Evolutionary conservation across 2,888 invertebrate species (phyloP).

Genomic region (Hoplodrina blanda): DNA sequence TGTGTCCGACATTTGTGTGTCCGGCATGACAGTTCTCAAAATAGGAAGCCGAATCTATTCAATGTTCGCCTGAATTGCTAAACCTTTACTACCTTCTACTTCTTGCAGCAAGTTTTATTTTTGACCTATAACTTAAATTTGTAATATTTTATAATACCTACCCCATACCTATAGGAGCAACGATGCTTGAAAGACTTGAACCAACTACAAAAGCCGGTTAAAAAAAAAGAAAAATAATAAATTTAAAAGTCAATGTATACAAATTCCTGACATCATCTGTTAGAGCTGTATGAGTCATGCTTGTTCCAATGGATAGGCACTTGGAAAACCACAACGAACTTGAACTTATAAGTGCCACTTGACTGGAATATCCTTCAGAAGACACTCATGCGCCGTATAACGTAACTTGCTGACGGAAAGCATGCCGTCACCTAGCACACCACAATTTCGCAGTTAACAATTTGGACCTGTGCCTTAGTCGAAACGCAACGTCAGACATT

Average conservation of each 20-base stretch:
- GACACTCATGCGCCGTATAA: neutral
- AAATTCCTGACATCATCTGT: conserved; percentile 8
- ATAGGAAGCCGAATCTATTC: conserved; percentile 19
- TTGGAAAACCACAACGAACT: conserved; percentile 27
- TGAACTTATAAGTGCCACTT: conserved; percentile 37
- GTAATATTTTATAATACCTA: neutral
- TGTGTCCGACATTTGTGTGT: conserved; percentile 11
- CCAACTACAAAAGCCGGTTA: neutral
- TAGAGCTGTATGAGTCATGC: conserved; percentile 17
- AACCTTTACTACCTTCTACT: conserved; percentile 1
- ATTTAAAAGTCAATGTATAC: neutral
- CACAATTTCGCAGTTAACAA: neutral
- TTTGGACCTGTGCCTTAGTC: neutral
- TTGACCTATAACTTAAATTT: neutral
- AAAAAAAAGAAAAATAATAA: neutral
- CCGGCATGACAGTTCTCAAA: conserved; percentile 13
- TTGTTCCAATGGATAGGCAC: conserved; percentile 5
- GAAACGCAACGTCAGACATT: neutral
- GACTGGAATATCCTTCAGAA: conserved; percentile 17
- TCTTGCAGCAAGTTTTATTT: conserved; percentile 11
- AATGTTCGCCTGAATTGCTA: neutral
- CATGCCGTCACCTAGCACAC: conserved; percentile 4
- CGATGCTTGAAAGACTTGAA: neutral
- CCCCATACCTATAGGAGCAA: too few species aligned
- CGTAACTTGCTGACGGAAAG: neutral